These are phyloP conservation scores for Colostygia pectinataria DNA, from an alignment of 2,888 invertebrate species.

Conservation along the genomic window DNA sequence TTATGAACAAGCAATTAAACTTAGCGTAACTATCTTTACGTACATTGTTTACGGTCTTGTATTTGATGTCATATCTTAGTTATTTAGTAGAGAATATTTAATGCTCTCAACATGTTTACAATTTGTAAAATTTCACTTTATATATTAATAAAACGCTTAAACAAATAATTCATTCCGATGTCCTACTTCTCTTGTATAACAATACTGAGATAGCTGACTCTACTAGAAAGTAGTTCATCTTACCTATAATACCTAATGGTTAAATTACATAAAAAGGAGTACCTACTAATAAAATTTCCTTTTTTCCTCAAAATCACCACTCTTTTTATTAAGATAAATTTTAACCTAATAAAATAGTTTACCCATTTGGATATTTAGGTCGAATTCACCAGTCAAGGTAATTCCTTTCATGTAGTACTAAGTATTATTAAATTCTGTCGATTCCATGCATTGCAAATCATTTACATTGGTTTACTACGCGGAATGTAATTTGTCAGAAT, in stretches of 20 bases:
- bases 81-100: constrained; percentile 28
- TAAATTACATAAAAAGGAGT: no score
- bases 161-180: not conserved
- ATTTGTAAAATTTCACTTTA: not conserved
- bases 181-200: no score
- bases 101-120: not conserved
- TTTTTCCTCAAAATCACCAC: no score
- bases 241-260: no score
- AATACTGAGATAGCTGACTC: no score
- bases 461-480: constrained; percentile 16
- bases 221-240: no score
- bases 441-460: constrained; percentile 16
- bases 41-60: constrained; percentile 35
- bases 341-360: no score
- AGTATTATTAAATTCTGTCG: not conserved
- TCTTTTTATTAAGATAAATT: no score
- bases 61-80: constrained; percentile 34
- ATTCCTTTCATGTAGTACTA: constrained; percentile 1
- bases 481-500: constrained; percentile 19
- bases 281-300: no score
- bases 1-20: constrained; percentile 43
- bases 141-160: not conserved
- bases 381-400: not conserved
- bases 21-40: constrained; percentile 34
- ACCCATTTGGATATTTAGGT: no score